These are phyloP conservation scores for Chaenodraco wilsoni DNA, from an alignment of 2,797 vertebrate species.

Conservation along the genomic window DNA sequence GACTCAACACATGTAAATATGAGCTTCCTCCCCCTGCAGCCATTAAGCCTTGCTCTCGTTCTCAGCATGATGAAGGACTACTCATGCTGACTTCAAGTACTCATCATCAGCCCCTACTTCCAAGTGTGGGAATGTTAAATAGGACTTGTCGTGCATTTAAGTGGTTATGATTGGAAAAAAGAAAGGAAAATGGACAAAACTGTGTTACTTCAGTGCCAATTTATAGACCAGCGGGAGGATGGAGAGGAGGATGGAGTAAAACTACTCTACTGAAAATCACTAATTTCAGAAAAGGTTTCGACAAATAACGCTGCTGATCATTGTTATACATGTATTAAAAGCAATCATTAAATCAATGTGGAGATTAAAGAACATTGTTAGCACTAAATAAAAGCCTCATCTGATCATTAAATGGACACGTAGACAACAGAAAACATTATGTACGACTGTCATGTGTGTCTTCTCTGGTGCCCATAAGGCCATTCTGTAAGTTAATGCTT, in stretches of 20 bases:
- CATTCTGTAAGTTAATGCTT: neutral
- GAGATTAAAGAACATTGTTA: neutral
- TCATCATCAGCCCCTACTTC: conserved; percentile 38
- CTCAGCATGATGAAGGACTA: conserved; percentile 40
- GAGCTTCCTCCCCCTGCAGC: conserved; percentile 45
- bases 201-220: neutral
- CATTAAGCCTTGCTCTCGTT: conserved; percentile 42
- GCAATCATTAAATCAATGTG: conserved; percentile 4
- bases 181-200: conserved; percentile 1
- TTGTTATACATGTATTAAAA: neutral
- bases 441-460: neutral
- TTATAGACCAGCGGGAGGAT: conserved; percentile 8
- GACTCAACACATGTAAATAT: conserved; percentile 59
- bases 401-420: too few relatives aligned
- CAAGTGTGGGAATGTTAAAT: conserved; percentile 32
- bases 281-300: conserved; percentile 8
- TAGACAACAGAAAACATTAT: neutral
- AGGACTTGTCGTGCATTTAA: conserved; percentile 28
- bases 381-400: neutral
- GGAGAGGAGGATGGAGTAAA: neutral
- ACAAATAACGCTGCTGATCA: neutral
- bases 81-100: conserved; percentile 39
- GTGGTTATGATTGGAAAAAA: conserved; percentile 27
- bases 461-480: neutral
- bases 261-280: neutral